Evolutionary conservation across 1,140 invertebrate species (phyloP).

Genomic region (Dreissena rostriformis): DNA sequence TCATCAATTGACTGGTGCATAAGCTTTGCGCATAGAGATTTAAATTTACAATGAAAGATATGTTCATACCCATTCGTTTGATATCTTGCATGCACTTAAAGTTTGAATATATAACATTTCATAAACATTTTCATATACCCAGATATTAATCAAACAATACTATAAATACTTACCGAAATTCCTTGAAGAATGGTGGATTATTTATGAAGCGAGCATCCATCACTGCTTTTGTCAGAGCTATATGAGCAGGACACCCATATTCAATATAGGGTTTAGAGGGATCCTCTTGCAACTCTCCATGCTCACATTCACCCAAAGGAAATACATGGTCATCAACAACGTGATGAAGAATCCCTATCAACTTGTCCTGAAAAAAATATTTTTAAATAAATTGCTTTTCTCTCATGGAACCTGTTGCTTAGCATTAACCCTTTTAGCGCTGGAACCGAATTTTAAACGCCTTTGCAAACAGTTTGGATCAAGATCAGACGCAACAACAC

Average conservation of each 20-base stretch:
- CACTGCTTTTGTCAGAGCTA: constrained; percentile 1
- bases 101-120: not conserved
- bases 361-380: constrained; percentile 1
- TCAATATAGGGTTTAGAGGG: constrained; percentile 13
- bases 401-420: not conserved
- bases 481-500: too few species aligned
- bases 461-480: not conserved
- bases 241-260: not conserved
- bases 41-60: too few species aligned
- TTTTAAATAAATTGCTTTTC: not conserved
- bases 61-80: too few species aligned
- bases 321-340: constrained; percentile 17
- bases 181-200: not conserved
- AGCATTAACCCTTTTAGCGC: not conserved
- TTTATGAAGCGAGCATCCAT: constrained; percentile 14
- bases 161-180: constrained; percentile 15
- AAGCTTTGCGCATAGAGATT: too few species aligned
- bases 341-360: constrained; percentile 22
- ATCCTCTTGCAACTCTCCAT: not conserved
- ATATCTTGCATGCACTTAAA: too few species aligned
- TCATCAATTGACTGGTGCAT: too few species aligned
- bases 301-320: constrained; percentile 22
- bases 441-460: not conserved
- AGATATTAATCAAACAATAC: not conserved
- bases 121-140: too few species aligned